These are phyloP conservation scores for Gryllus bimaculatus DNA, from an alignment of 1,140 invertebrate species.

Conservation along the genomic window DNA sequence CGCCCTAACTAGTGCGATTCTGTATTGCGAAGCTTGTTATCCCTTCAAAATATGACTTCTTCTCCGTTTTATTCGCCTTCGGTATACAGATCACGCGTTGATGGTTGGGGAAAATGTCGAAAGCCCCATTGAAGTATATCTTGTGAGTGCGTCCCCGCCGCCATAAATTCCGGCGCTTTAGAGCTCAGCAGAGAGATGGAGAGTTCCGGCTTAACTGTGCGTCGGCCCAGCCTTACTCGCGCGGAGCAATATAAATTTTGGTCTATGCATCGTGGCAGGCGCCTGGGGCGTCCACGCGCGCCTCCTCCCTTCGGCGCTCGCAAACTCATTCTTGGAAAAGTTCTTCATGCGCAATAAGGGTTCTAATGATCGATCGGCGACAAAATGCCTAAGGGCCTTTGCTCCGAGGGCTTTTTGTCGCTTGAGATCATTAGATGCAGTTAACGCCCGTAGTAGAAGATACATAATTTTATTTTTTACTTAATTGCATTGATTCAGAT, in stretches of 20 bases:
- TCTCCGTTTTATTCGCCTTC: neutral
- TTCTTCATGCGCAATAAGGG: too few relatives aligned
- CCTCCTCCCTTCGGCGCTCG: too few relatives aligned
- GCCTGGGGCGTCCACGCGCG: neutral
- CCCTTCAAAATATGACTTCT: neutral
- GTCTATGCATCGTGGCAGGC: neutral
- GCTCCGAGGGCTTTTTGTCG: too few relatives aligned
- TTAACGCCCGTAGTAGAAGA: too few relatives aligned
- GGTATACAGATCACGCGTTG: neutral
- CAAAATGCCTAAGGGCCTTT: too few relatives aligned
- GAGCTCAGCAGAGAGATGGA: neutral
- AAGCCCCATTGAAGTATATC: neutral
- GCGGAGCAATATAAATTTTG: neutral
- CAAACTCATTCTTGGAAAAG: too few relatives aligned
- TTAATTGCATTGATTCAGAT: too few relatives aligned
- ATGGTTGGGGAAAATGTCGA: neutral
- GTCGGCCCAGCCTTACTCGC: neutral
- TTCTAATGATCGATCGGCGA: too few relatives aligned
- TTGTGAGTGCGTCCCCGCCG: neutral
- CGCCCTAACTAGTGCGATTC: too few relatives aligned
- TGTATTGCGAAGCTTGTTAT: neutral
- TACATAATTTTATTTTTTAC: too few relatives aligned
- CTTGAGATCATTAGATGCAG: too few relatives aligned
- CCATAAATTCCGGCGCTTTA: neutral
- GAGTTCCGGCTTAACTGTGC: neutral